Conservation (phyloP, 2,797 vertebrate species). For the Cynopterus sphinx region DNA sequence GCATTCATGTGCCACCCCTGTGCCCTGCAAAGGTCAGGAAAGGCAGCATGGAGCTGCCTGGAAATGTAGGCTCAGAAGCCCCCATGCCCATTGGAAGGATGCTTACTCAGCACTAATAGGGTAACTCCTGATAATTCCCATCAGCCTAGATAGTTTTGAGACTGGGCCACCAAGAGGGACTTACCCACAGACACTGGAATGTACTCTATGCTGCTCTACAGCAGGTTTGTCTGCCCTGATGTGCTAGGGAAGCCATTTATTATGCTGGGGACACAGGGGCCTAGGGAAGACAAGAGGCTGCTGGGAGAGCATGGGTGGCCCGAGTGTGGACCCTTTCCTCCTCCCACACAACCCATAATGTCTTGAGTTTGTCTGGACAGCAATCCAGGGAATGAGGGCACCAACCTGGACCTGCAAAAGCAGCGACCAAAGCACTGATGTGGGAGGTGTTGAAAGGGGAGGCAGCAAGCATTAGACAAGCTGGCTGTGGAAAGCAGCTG, state of each 20-base stretch:
- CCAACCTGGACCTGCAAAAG: background rate
- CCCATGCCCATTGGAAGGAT: background rate
- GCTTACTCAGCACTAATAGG: fast-evolving
- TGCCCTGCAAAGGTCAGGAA: background rate
- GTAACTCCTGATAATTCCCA: background rate
- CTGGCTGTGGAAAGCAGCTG: background rate
- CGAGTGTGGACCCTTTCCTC: background rate
- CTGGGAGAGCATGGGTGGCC: background rate
- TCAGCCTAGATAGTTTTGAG: background rate
- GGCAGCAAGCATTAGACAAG: background rate
- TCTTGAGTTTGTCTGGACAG: background rate
- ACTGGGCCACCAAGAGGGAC: background rate
- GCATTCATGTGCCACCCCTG: background rate
- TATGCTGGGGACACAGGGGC: background rate
- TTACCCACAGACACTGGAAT: background rate
- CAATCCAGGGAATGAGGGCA: background rate
- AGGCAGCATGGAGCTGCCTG: background rate
- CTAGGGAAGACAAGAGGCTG: background rate
- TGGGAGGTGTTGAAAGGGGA: background rate
- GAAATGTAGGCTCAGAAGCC: background rate
- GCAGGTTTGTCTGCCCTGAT: background rate
- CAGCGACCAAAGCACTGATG: background rate
- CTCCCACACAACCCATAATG: background rate
- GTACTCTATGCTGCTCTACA: background rate
- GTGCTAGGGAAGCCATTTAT: background rate